Evolutionary conservation across 2,888 invertebrate genomes (phyloP), one percentile per base, ranked within the genome.

Genomic region (Caenorhabditis becei): DNA sequence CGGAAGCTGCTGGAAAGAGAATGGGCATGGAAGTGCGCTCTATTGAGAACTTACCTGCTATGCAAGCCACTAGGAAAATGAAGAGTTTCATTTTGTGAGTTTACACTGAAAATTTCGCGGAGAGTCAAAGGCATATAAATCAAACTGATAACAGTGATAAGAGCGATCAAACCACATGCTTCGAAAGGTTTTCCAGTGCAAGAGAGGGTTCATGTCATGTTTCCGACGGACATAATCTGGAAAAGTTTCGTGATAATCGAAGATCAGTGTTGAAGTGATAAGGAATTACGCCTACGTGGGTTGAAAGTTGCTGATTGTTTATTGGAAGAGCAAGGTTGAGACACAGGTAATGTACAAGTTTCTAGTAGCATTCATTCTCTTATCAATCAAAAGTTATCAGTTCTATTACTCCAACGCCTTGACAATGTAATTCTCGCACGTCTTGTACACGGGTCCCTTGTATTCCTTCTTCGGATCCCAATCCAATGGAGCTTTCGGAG

Each of bases 391-490:
- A n/a, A n/a, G n/a, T n/a, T n/a, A n/a, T n/a, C n/a, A n/a, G n/a
- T n/a, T n/a, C n/a, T n/a, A n/a, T n/a, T n/a, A n/a, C n/a, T n/a
- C n/a, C 53, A 80, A 54, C 20, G 51, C 63, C 28, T 79, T 82
- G 20, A 78, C 65, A 53, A 79, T 80, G 49, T 79, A 80, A 20
- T 62, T 58, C 32, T 79, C 56, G 14, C 67, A 63, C 14, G 32
- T 32, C 28, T 77, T 79, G 54, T 82, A 84, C 24, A 58, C 62
- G 3, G 84, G 84, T 54, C 84, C 84, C 2, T 44, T 47, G 62
- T 77, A 84, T 14, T 54, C 51, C 8, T 65, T 47, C n/a, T 58
- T 28, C 7, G 53, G 47, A 65, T 84, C 84, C 84, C 84, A 84
- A 59, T 78, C 74, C 24, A 75, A 37, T 5, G 70, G 70, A 20